Percentiles rank a stretch among this genome's conserved stretches.
phyloP scores from a whole-genome alignment of 2,888 invertebrate genomes.

The Subacronicta megacephala region DNA sequence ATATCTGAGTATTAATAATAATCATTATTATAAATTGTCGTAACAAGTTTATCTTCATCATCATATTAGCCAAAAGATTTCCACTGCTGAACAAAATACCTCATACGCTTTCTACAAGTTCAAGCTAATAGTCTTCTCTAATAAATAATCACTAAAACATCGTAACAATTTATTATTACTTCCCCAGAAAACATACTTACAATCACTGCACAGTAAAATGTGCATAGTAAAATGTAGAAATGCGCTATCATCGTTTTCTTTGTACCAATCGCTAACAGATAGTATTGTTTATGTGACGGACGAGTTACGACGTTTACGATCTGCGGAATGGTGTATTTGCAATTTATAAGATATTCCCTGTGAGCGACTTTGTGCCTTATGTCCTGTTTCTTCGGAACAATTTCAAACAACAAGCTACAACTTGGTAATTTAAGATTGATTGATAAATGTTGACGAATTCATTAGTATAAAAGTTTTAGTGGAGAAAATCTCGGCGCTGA shows the following conservation, averaged over 20 bases:
- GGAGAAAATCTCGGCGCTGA: constrained; percentile 42
- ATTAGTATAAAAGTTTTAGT: constrained; percentile 60
- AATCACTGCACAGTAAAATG: not conserved
- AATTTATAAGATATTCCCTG: constrained; percentile 63
- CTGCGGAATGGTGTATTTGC: constrained; percentile 67
- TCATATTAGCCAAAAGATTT: too few species aligned
- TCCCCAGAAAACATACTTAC: too few species aligned
- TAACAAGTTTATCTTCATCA: too few species aligned
- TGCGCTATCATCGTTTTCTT: constrained; percentile 26
- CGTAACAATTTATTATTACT: too few species aligned
- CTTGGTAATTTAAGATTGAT: constrained; percentile 57
- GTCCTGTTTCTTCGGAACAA: constrained; percentile 14
- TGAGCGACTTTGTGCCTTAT: constrained; percentile 57
- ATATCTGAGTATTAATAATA: too few species aligned
- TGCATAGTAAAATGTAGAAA: not conserved
- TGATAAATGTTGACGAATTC: constrained; percentile 61
- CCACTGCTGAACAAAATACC: too few species aligned
- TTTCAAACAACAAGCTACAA: constrained; percentile 23
- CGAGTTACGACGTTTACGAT: constrained; percentile 75
- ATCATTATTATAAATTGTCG: too few species aligned
- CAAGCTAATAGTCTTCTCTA: too few species aligned
- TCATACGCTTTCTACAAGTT: too few species aligned
- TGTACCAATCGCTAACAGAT: constrained; percentile 54
- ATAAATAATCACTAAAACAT: too few species aligned
- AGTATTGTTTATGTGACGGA: constrained; percentile 74